These are phyloP conservation scores for Ptilodon capucinus DNA, from an alignment of 2,888 invertebrate species.

Conservation along the genomic window DNA sequence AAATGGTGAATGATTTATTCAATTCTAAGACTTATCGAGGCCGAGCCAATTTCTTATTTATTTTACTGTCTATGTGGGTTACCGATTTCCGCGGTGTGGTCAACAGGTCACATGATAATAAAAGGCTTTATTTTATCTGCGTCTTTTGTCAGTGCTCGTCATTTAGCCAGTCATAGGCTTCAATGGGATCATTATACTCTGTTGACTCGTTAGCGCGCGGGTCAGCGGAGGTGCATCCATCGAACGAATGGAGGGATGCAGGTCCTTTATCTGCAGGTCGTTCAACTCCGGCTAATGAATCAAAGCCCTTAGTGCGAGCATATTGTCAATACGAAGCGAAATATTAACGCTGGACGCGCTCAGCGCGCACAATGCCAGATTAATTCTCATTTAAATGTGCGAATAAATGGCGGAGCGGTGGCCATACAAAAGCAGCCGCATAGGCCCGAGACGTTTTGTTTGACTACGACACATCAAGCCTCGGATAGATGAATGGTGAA, in stretches of 20 bases:
- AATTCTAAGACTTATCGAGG: conserved; percentile 62
- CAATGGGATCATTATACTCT: conserved; percentile 73
- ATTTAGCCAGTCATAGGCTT: conserved; percentile 62
- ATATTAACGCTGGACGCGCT: conserved; percentile 65
- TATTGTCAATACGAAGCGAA: conserved; percentile 75
- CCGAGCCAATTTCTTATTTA: conserved; percentile 56
- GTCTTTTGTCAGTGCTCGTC: conserved; percentile 43
- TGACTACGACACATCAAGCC: conserved; percentile 33
- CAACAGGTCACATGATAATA: conserved; percentile 46
- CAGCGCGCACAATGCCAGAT: conserved; percentile 64
- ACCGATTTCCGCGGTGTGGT: conserved; percentile 52
- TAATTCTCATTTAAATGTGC: conserved; percentile 74
- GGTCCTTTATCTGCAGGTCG: conserved; percentile 72
- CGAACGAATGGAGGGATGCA: conserved; percentile 71
- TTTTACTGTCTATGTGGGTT: conserved; percentile 62
- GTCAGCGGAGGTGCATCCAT: conserved; percentile 68
- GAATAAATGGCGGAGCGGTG: conserved; percentile 59
- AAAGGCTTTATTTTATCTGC: conserved; percentile 46
- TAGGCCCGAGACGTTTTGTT: conserved; percentile 47
- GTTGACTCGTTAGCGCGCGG: conserved; percentile 73
- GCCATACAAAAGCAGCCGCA: conserved; percentile 40
- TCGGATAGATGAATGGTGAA: conserved; percentile 34
- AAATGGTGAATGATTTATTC: conserved; percentile 74
- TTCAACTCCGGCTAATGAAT: conserved; percentile 78
- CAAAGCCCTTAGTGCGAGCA: conserved; percentile 66